Percentiles rank a stretch among this genome's conserved stretches.
These are phyloP conservation scores for Chrysomela aeneicollis DNA, from an alignment of 2,888 invertebrate species.

Conservation along the genomic window DNA sequence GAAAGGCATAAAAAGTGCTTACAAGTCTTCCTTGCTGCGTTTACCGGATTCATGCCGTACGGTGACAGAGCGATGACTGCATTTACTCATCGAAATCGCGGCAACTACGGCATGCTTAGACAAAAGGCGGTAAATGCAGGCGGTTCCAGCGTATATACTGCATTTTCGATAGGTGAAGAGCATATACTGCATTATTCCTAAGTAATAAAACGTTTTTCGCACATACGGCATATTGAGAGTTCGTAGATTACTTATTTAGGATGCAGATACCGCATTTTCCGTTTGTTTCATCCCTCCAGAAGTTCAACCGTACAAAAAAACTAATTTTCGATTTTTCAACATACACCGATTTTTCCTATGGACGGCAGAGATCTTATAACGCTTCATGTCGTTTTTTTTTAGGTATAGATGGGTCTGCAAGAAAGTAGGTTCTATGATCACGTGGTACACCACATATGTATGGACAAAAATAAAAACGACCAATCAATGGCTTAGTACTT, in stretches of 20 bases:
- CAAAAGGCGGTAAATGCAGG: slow-evolving; percentile 10
- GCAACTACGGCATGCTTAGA: background rate
- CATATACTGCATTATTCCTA: slow-evolving; percentile 9
- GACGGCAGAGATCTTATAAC: no score
- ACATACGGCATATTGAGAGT: no score
- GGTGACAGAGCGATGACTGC: background rate
- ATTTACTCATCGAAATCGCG: background rate
- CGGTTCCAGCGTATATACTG: slow-evolving; percentile 2
- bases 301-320: slow-evolving; percentile 1
- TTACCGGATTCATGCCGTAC: slow-evolving; percentile 26
- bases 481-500: no score
- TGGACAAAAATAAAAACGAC: no score
- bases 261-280: slow-evolving; percentile 9
- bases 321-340: background rate
- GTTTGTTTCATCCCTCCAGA: slow-evolving; percentile 3
- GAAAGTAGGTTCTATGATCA: no score
- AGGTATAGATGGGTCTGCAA: no score
- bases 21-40: slow-evolving; percentile 21
- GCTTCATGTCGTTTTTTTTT: no score
- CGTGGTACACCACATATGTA: no score
- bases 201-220: slow-evolving; percentile 3
- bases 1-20: slow-evolving; percentile 22
- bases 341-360: background rate
- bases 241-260: slow-evolving; percentile 1
- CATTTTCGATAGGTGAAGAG: slow-evolving; percentile 3